phyloP scores from a whole-genome alignment of 2,888 invertebrate genomes.

The Embidobia sp. region DNA sequence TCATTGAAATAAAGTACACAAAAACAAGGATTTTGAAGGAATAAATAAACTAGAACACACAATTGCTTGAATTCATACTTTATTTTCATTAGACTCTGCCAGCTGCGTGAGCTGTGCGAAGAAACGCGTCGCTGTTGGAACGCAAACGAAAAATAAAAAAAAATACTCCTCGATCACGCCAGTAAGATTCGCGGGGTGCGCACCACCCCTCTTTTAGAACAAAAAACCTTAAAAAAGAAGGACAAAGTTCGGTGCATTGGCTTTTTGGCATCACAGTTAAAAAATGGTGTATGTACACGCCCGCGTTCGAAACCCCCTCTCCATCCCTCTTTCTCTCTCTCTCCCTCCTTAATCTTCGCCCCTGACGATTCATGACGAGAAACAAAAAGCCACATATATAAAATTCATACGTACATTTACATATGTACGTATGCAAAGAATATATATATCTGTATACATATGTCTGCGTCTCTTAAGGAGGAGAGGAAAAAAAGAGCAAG shows the following conservation, averaged over 20 bases:
- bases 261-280: constrained; percentile 62
- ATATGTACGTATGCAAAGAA: no score
- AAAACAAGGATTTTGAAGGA: no score
- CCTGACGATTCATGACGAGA: constrained; percentile 6
- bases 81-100: constrained; percentile 34
- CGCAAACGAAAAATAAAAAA: constrained; percentile 35
- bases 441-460: no score
- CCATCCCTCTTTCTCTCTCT: background rate
- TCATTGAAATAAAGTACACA: no score
- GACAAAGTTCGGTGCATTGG: constrained; percentile 48
- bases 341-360: background rate
- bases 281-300: constrained; percentile 42
- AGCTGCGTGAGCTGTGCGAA: constrained; percentile 15
- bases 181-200: no score
- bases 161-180: constrained; percentile 64
- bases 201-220: no score
- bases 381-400: no score
- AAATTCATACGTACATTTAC: no score
- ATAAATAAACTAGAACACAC: background rate
- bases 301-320: background rate
- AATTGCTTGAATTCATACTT: constrained; percentile 26
- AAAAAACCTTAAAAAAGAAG: no score
- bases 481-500: no score
- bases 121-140: constrained; percentile 5
- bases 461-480: no score